Evolutionary conservation across 2,888 invertebrate genomes (phyloP).

Genomic region (Tubulanus polymorphus): DNA sequence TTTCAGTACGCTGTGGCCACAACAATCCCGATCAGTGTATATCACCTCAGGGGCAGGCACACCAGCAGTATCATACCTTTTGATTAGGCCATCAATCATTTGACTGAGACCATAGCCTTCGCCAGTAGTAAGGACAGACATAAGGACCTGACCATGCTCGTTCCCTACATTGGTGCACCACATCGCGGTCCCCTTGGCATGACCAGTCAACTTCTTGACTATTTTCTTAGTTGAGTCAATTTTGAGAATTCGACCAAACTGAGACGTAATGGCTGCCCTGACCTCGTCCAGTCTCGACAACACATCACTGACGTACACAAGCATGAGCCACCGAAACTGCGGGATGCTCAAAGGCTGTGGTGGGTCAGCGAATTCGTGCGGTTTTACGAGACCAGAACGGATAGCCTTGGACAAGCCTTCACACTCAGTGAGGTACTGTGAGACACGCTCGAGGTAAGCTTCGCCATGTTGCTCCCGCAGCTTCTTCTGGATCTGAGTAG

Average conservation of each 20-base stretch:
- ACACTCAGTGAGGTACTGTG: constrained; percentile 4
- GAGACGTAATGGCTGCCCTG: constrained; percentile 25
- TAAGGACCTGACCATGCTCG: constrained; percentile 24
- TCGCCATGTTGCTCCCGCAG: neutral
- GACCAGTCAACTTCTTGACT: constrained; percentile 22
- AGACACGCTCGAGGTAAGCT: neutral
- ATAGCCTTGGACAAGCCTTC: constrained; percentile 9
- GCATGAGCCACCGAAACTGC: constrained; percentile 21
- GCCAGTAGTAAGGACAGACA: constrained; percentile 21
- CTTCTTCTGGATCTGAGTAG: neutral
- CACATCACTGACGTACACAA: constrained; percentile 22
- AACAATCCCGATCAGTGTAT: constrained; percentile 32
- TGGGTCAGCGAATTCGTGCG: constrained; percentile 12
- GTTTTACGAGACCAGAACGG: constrained; percentile 4
- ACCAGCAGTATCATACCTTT: constrained; percentile 19
- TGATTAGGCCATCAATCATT: constrained; percentile 22
- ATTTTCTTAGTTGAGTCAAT: constrained; percentile 30
- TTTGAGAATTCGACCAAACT: constrained; percentile 26
- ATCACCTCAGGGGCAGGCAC: constrained; percentile 22
- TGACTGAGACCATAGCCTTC: constrained; percentile 22
- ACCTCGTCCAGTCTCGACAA: constrained; percentile 20
- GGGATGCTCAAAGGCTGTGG: constrained; percentile 15
- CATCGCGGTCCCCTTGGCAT: constrained; percentile 17
- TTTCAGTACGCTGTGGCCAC: constrained; percentile 12
- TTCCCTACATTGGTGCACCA: constrained; percentile 29